Conservation (phyloP, 2,888 invertebrate species). For the Patella caerulea region DNA sequence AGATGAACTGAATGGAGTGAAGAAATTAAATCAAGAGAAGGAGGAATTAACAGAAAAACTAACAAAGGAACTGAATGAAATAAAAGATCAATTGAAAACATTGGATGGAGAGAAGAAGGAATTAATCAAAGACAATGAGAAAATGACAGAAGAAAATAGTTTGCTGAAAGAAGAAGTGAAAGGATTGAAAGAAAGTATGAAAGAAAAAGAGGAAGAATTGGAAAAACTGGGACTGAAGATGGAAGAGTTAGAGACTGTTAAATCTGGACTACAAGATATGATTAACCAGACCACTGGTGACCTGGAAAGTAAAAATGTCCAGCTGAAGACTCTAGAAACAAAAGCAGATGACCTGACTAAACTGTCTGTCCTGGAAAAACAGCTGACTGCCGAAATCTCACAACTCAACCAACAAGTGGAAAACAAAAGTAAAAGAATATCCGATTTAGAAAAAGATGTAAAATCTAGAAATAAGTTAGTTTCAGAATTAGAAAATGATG, state of each 20-base stretch:
- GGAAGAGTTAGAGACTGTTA: slow-evolving; percentile 63
- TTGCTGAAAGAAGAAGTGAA: slow-evolving; percentile 11
- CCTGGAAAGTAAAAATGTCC: slow-evolving; percentile 36
- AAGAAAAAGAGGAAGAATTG: slow-evolving; percentile 26
- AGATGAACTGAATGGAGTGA: slow-evolving; percentile 9
- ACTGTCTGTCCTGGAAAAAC: neutral
- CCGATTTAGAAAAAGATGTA: slow-evolving; percentile 13
- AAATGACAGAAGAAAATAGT: neutral
- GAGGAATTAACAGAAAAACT: slow-evolving; percentile 24
- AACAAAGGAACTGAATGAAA: slow-evolving; percentile 16
- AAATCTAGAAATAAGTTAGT: neutral
- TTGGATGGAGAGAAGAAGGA: slow-evolving; percentile 73
- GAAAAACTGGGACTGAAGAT: slow-evolving; percentile 76
- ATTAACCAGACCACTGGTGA: slow-evolving; percentile 44
- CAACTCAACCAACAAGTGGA: slow-evolving; percentile 3
- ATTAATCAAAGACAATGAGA: slow-evolving; percentile 40
- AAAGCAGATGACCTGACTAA: slow-evolving; percentile 16
- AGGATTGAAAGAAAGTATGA: slow-evolving; percentile 16
- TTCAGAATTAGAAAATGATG: neutral
- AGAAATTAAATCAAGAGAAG: slow-evolving; percentile 27
- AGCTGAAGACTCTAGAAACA: slow-evolving; percentile 17
- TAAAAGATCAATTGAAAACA: slow-evolving; percentile 10
- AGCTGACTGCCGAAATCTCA: slow-evolving; percentile 9
- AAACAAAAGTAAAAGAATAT: slow-evolving; percentile 1
- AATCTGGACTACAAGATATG: slow-evolving; percentile 44